Evolutionary conservation across 2,113 vertebrate genomes (phyloP).

Genomic region (Petaurus breviceps): DNA sequence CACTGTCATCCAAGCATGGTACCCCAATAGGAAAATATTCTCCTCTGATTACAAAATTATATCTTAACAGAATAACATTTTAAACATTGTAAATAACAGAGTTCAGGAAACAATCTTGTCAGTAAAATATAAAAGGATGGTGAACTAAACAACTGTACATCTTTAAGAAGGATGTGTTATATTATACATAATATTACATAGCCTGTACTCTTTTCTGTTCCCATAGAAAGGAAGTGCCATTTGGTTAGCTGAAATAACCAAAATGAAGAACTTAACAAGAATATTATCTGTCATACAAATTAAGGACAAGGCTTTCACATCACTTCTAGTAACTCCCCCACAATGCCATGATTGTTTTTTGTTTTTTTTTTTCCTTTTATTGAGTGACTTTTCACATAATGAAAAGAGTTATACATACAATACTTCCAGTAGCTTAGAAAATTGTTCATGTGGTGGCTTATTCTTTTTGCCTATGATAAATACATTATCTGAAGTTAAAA

Average conservation of each 20-base stretch:
- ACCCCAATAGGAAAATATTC: slow-evolving; percentile 54
- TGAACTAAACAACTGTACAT: slow-evolving; percentile 7
- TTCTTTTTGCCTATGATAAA: background rate
- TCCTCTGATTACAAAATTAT: slow-evolving; percentile 24
- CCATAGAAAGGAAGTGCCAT: background rate
- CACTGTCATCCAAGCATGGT: slow-evolving; percentile 38
- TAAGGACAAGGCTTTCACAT: slow-evolving; percentile 41
- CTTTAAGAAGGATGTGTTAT: background rate
- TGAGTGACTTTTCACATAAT: background rate
- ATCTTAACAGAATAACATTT: background rate
- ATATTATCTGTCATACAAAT: background rate
- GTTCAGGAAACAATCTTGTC: slow-evolving; percentile 4
- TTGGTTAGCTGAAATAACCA: slow-evolving; percentile 14
- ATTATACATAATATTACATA: background rate
- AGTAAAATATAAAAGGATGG: background rate
- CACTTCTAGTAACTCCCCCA: background rate
- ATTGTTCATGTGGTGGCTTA: slow-evolving; percentile 1
- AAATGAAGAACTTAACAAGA: slow-evolving; percentile 30
- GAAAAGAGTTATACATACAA: background rate
- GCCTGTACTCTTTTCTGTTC: background rate
- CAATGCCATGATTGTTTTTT: background rate
- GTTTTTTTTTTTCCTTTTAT: background rate
- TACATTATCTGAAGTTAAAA: background rate
- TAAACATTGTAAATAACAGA: slow-evolving; percentile 35
- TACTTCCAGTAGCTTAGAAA: background rate